Percentiles rank a stretch among this genome's conserved stretches.
Evolutionary conservation across 1,140 invertebrate species (phyloP).

Genomic region (Drosophila tsacasi): DNA sequence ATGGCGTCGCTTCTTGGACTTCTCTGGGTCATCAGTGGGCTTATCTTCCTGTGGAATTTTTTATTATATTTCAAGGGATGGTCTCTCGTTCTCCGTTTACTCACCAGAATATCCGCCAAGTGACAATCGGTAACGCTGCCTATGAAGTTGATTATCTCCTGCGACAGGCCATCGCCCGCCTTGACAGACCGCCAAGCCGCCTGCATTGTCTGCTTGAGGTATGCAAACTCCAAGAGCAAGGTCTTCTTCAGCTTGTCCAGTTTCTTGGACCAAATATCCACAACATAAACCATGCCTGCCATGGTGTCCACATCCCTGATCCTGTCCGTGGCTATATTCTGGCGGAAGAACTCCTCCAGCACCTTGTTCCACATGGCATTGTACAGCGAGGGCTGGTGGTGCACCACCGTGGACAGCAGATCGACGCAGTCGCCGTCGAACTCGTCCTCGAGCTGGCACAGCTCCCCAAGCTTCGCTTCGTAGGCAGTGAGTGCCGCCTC

Average conservation of each 20-base stretch:
- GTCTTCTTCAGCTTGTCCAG: slow-evolving; percentile 18
- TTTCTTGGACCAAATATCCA: slow-evolving; percentile 58
- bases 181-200: slow-evolving; percentile 40
- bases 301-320: slow-evolving; percentile 42
- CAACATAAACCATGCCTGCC: slow-evolving; percentile 51
- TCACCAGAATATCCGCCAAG: slow-evolving; percentile 86
- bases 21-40: slow-evolving; percentile 4
- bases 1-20: slow-evolving; percentile 16
- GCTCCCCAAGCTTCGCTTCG: slow-evolving; percentile 36
- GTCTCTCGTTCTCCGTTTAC: not conserved
- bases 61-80: not conserved
- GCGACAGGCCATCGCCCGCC: slow-evolving; percentile 8
- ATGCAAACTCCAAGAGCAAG: slow-evolving; percentile 44
- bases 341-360: slow-evolving; percentile 47
- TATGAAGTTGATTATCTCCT: slow-evolving; percentile 85
- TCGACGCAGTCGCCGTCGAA: slow-evolving; percentile 26
- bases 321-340: slow-evolving; percentile 46
- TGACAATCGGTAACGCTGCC: slow-evolving; percentile 89
- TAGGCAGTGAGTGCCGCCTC: slow-evolving; percentile 41
- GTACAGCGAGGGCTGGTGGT: slow-evolving; percentile 17
- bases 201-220: slow-evolving; percentile 35
- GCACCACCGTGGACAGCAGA: slow-evolving; percentile 46
- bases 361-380: slow-evolving; percentile 57
- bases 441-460: slow-evolving; percentile 9
- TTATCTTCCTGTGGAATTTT: slow-evolving; percentile 37